A percentile compares a stretch with the other conserved stretches of the same genome.
phyloP scores from a whole-genome alignment of 2,888 invertebrate species.

The Rhorus exstirpatorius region DNA sequence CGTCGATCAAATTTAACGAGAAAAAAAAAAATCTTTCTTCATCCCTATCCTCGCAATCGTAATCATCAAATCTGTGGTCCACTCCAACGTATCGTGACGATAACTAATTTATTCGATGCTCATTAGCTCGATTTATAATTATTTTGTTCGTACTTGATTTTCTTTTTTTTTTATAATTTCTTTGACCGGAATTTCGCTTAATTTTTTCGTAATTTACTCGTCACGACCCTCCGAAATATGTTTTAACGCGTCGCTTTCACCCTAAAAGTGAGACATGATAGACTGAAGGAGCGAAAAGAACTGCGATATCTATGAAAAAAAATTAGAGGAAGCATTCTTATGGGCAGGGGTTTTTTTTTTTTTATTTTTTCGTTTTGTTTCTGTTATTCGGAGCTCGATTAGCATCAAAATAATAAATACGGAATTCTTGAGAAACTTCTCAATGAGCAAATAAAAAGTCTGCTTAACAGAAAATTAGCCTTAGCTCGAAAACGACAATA shows the following conservation, averaged over 20 bases:
- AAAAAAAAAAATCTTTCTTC: neutral
- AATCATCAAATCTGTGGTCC: conserved; percentile 39
- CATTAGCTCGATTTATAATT: neutral
- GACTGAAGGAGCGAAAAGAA: conserved; percentile 13
- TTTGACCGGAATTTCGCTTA: neutral
- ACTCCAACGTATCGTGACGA: conserved; percentile 29
- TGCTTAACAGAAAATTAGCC: conserved; percentile 39
- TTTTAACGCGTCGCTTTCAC: neutral
- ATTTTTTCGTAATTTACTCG: neutral
- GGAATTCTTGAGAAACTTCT: neutral
- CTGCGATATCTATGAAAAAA: neutral
- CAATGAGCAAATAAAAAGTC: conserved; percentile 30
- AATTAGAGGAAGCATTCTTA: conserved; percentile 9
- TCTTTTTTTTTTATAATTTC: neutral
- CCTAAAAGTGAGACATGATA: neutral
- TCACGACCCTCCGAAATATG: neutral
- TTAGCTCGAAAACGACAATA: conserved; percentile 40
- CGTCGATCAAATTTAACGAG: conserved; percentile 18
- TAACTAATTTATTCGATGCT: conserved; percentile 26
- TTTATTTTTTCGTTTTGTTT: neutral
- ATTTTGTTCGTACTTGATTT: neutral
- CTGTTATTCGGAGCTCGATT: no score
- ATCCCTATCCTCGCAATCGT: neutral
- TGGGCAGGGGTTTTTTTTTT: neutral
- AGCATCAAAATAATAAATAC: conserved; percentile 38